Evolutionary conservation across 1,140 invertebrate genomes (phyloP).

Genomic region (Ditylenchus dipsaci): DNA sequence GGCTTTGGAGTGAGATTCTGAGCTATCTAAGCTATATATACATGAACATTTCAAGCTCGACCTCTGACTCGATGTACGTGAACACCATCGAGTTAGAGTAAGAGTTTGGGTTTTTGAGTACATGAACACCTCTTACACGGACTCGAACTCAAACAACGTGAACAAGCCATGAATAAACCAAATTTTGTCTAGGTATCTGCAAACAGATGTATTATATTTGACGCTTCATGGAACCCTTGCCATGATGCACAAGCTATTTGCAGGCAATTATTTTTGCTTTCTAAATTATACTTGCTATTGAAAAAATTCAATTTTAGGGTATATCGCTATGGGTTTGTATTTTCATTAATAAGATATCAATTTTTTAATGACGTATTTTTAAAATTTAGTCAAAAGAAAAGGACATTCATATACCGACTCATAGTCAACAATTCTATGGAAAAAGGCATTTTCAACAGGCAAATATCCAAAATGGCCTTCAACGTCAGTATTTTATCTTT

Average conservation of each 20-base stretch:
- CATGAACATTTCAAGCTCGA: too few species aligned
- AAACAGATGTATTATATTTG: neutral
- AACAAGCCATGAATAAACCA: too few species aligned
- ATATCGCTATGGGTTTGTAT: constrained; percentile 66
- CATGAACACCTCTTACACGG: too few species aligned
- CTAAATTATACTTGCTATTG: too few species aligned
- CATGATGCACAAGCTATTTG: constrained; percentile 90
- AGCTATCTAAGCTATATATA: too few species aligned
- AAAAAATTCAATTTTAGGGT: too few species aligned
- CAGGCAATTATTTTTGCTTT: constrained; percentile 40
- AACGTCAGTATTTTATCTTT: constrained; percentile 60
- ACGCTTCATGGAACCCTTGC: constrained; percentile 80
- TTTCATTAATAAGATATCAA: constrained; percentile 4
- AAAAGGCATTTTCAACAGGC: constrained; percentile 93
- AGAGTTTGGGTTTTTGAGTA: too few species aligned
- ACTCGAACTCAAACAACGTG: too few species aligned
- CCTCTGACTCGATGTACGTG: too few species aligned
- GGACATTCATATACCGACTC: constrained; percentile 88
- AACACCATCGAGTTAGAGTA: too few species aligned
- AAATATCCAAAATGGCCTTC: constrained; percentile 94
- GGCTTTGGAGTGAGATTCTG: too few species aligned
- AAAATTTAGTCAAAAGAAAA: constrained; percentile 82
- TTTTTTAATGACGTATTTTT: neutral
- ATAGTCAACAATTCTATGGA: constrained; percentile 94
- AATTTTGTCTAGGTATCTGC: neutral